Evolutionary conservation across 2,113 vertebrate genomes (phyloP).

Genomic region (Centropus bengalensis): DNA sequence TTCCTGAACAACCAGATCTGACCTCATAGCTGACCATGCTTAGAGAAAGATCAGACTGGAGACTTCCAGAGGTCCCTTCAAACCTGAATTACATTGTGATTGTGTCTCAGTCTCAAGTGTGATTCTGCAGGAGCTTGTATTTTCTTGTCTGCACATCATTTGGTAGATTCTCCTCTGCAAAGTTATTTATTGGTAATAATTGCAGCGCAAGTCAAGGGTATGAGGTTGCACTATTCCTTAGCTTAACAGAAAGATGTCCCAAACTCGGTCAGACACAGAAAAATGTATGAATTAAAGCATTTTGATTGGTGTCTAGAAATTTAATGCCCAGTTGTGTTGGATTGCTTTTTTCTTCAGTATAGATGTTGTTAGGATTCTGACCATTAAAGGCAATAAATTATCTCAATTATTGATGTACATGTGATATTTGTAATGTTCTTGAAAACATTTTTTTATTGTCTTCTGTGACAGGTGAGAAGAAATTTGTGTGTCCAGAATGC

Average conservation of each 20-base stretch:
- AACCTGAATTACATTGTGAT: not conserved
- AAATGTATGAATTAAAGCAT: not conserved
- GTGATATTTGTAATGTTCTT: not conserved
- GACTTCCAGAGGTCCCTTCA: not conserved
- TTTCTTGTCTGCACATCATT: not conserved
- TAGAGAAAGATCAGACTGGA: not conserved
- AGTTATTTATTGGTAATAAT: not conserved
- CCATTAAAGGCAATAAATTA: not conserved
- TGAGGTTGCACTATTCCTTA: not conserved
- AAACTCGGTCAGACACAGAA: not conserved
- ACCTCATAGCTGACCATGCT: not conserved
- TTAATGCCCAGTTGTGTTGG: not conserved
- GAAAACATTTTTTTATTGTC: constrained; percentile 22
- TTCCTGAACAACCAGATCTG: not conserved
- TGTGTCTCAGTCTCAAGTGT: not conserved
- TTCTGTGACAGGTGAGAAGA: constrained; percentile 92
- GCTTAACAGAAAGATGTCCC: not conserved
- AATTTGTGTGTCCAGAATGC: constrained; percentile 98
- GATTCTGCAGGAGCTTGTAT: not conserved
- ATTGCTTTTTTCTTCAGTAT: not conserved
- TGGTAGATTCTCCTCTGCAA: not conserved
- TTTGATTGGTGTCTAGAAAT: not conserved
- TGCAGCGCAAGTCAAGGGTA: not conserved
- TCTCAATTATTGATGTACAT: not conserved
- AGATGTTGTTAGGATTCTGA: not conserved